Evolutionary conservation across 2,797 vertebrate species (phyloP).

Genomic region (Diplodus sargus): DNA sequence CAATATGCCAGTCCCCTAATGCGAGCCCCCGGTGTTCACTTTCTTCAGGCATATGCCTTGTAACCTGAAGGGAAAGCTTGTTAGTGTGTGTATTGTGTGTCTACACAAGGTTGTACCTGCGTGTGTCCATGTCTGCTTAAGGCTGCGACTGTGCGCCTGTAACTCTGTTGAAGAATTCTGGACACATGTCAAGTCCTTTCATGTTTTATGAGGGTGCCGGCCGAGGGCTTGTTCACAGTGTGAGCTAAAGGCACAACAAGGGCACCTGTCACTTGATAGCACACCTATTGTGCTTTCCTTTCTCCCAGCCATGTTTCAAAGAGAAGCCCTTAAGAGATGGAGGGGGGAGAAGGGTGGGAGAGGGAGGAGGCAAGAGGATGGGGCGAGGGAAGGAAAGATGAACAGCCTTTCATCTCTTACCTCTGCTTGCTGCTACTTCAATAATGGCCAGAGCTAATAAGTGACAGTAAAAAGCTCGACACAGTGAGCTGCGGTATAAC

Average conservation of each 20-base stretch:
- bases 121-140: conserved; percentile 48
- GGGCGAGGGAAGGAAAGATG: conserved; percentile 31
- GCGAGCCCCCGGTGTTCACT: background rate
- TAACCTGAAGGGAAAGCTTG: conserved; percentile 29
- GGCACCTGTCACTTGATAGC: conserved; percentile 79
- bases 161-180: conserved; percentile 60
- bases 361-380: conserved; percentile 3
- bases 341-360: background rate
- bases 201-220: conserved; percentile 78
- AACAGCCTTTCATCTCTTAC: conserved; percentile 62
- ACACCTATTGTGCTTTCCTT: conserved; percentile 74
- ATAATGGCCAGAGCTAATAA: conserved; percentile 62
- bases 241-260: conserved; percentile 79
- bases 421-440: conserved; percentile 38
- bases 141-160: conserved; percentile 28
- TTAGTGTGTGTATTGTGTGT: conserved; percentile 25
- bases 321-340: conserved; percentile 64
- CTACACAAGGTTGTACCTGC: conserved; percentile 29
- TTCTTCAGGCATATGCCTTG: conserved; percentile 16
- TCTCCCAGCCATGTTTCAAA: conserved; percentile 68
- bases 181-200: conserved; percentile 77
- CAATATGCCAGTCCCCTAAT: conserved; percentile 33
- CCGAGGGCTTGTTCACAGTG: conserved; percentile 75
- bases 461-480: conserved; percentile 53
- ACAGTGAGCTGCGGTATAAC: conserved; percentile 42